Conservation (phyloP, 2,113 vertebrate species). For the Drymodes brunneopygia region DNA sequence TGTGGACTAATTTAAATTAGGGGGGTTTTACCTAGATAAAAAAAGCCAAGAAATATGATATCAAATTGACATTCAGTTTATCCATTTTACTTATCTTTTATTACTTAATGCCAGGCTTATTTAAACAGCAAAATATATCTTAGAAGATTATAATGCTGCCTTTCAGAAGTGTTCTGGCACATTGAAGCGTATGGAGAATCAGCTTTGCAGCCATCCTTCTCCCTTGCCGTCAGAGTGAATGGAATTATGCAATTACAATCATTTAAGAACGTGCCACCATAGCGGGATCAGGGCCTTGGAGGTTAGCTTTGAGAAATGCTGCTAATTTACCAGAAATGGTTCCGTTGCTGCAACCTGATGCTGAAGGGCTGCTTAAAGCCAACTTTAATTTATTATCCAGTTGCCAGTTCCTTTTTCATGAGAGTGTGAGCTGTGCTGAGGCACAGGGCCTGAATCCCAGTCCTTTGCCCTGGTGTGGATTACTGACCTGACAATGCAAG, state of each 20-base stretch:
- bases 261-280: background rate
- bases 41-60: background rate
- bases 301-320: background rate
- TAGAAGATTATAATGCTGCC: background rate
- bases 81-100: background rate
- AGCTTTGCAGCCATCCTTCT: background rate
- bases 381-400: background rate
- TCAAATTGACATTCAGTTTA: background rate
- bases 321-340: background rate
- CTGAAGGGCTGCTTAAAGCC: background rate
- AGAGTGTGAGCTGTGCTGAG: background rate
- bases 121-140: background rate
- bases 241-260: background rate
- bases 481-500: background rate
- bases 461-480: background rate
- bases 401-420: background rate
- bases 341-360: background rate
- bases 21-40: rapidly evolving
- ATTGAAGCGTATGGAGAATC: background rate
- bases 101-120: background rate
- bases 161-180: background rate
- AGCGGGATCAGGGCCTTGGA: background rate
- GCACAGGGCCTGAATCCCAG: background rate
- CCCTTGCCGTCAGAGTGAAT: background rate
- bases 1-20: background rate